phyloP scores from a whole-genome alignment of 2,888 invertebrate species.

The Drosophila acutilabella region DNA sequence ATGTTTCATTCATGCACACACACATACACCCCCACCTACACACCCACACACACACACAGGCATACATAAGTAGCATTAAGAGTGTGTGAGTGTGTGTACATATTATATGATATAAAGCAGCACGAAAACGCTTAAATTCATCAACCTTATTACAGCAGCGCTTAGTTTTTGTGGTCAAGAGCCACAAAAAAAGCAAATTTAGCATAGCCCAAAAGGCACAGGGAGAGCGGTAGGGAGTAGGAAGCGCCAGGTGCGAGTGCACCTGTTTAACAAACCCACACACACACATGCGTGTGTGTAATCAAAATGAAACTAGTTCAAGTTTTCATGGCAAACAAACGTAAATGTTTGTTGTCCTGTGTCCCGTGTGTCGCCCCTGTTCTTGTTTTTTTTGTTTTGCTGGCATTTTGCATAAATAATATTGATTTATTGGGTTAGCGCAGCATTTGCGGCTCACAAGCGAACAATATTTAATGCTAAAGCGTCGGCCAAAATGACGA shows the following conservation, averaged over 20 bases:
- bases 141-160: slow-evolving; percentile 62
- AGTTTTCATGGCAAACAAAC: slow-evolving; percentile 67
- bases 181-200: slow-evolving; percentile 13
- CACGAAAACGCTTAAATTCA: slow-evolving; percentile 73
- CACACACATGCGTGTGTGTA: slow-evolving; percentile 4
- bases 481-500: slow-evolving; percentile 38
- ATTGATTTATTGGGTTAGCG: slow-evolving; percentile 79
- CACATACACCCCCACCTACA: slow-evolving; percentile 5
- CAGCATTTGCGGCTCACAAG: slow-evolving; percentile 75
- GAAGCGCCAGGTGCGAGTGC: slow-evolving; percentile 41
- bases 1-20: slow-evolving; percentile 74
- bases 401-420: slow-evolving; percentile 77
- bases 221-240: not conserved
- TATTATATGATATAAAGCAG: slow-evolving; percentile 65
- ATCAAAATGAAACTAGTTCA: slow-evolving; percentile 56
- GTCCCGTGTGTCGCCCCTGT: slow-evolving; percentile 20
- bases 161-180: slow-evolving; percentile 55
- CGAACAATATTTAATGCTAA: slow-evolving; percentile 74
- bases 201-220: slow-evolving; percentile 20
- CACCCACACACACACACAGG: slow-evolving; percentile 12
- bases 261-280: slow-evolving; percentile 50
- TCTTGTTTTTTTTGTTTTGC: slow-evolving; percentile 24
- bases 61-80: slow-evolving; percentile 53
- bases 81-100: slow-evolving; percentile 40
- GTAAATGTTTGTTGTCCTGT: slow-evolving; percentile 53